Percentiles rank a stretch among this genome's conserved stretches.
Conservation (phyloP, 2,888 invertebrate species). For the Aporophyla lueneburgensis region DNA sequence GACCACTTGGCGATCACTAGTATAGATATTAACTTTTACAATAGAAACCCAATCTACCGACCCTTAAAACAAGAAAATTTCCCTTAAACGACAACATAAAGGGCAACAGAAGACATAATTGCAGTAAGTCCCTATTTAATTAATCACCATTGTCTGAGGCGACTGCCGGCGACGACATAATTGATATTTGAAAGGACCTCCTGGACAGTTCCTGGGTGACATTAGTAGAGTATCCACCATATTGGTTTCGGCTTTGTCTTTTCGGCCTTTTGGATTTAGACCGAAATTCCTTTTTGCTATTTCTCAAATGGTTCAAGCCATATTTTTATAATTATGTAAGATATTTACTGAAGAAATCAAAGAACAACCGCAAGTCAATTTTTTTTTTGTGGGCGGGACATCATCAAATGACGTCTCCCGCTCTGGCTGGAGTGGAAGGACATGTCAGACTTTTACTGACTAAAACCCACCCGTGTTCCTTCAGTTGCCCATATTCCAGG, state of each 20-base stretch:
- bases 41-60: neutral
- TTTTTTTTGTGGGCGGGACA: too few species aligned
- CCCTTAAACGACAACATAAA: conserved; percentile 63
- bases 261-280: neutral
- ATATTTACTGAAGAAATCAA: neutral
- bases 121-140: conserved; percentile 88
- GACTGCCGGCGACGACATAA: conserved; percentile 82
- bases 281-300: neutral
- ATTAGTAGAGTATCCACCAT: conserved; percentile 46
- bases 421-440: too few species aligned
- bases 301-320: neutral
- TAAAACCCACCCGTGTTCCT: too few species aligned
- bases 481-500: too few species aligned
- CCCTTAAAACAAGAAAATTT: conserved; percentile 46
- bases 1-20: too few species aligned
- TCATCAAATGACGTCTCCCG: too few species aligned
- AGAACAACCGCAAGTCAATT: neutral
- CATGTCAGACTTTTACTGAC: too few species aligned
- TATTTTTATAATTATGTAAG: neutral
- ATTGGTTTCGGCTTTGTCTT: conserved; percentile 35
- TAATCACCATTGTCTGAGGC: conserved; percentile 86
- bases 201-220: conserved; percentile 73
- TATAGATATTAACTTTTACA: too few species aligned
- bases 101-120: conserved; percentile 83
- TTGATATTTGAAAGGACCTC: conserved; percentile 89